Evolutionary conservation across 2,888 invertebrate genomes (phyloP), one percentile per base, ranked within the genome.

Genomic region (Lepetodrilus schrolli): DNA sequence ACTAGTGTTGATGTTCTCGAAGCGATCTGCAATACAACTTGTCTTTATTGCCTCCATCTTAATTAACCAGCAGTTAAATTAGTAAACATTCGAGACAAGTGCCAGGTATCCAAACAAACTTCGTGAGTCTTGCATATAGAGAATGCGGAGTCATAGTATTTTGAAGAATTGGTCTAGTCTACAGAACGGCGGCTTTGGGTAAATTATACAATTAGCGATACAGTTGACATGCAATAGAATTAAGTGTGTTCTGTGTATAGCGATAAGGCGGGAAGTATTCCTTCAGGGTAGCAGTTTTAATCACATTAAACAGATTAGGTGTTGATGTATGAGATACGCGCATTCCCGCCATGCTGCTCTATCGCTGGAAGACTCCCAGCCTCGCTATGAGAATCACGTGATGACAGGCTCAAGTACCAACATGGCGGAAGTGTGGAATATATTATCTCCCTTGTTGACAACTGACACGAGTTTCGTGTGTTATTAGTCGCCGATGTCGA

Each of bases 341-440:
- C 23, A 58, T 58, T 58, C 58, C 48, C 58, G 58, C 58, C 58
- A 23, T 58, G 17, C 34, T 13, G n/a, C n/a, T 17, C 26, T 58
- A 58, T 17, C 26, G 34, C 30, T 34, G 34, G 58, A 58, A 26
- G 58, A 58, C 30, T 26, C 30, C 58, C 58, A 58, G 58, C 34
- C 58, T 58, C 58, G 58, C 58, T 58, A 58, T 58, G 58, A 58
- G 58, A 58, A 30, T 58, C 58, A 58, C 58, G 58, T 58, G 58
- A 58, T 58, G 58, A 58, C 58, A 58, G 30, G n/a, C 30, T 58
- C 58, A 58, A 58, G 58, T 58, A 30, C 13, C 58, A 58, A 58
- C 17, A 58, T 58, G 58, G 58, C 58, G 30, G 34, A 26, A 17
- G 30, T 17, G 34, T 30, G 58, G 23, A 30, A 34, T 34, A 17